Conservation (phyloP, 2,113 vertebrate species). For the Ammodytes dubius region DNA sequence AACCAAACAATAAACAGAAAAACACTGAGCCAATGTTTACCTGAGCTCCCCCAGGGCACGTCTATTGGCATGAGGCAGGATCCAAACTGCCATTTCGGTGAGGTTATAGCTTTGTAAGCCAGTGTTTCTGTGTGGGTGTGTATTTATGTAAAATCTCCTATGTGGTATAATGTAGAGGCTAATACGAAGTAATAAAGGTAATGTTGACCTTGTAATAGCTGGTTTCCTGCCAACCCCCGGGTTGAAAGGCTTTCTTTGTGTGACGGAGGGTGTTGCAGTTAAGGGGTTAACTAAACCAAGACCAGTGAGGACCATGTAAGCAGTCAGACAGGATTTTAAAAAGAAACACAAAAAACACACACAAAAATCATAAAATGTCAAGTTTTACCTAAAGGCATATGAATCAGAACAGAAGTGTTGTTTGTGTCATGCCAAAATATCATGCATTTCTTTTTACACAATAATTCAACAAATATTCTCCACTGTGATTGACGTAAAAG, state of each 20-base stretch:
- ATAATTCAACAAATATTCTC: too few species aligned
- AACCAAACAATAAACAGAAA: conserved; percentile 72
- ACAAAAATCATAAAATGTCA: conserved; percentile 9
- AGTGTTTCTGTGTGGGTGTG: conserved; percentile 40
- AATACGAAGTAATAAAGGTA: conserved; percentile 77
- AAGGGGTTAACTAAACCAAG: conserved; percentile 59
- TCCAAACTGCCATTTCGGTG: conserved; percentile 43
- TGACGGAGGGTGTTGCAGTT: conserved; percentile 19
- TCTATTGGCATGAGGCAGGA: conserved; percentile 35
- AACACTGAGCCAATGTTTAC: conserved; percentile 58
- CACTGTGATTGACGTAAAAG: too few species aligned
- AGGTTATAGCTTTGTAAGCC: conserved; percentile 36
- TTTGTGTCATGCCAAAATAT: too few species aligned
- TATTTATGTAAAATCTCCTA: conserved; percentile 73
- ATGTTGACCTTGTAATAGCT: conserved; percentile 73
- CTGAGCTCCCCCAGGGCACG: conserved; percentile 46
- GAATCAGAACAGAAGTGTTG: background rate
- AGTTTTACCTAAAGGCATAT: conserved; percentile 7
- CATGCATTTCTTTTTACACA: too few species aligned
- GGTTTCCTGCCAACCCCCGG: conserved; percentile 68
- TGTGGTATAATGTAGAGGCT: conserved; percentile 62
- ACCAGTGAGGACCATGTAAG: conserved; percentile 45
- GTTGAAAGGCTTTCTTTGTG: conserved; percentile 73
- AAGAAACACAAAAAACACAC: conserved; percentile 19
- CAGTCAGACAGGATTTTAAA: conserved; percentile 30